Conservation (phyloP, 1,140 invertebrate genomes). For the Euwallacea fornicatus region DNA sequence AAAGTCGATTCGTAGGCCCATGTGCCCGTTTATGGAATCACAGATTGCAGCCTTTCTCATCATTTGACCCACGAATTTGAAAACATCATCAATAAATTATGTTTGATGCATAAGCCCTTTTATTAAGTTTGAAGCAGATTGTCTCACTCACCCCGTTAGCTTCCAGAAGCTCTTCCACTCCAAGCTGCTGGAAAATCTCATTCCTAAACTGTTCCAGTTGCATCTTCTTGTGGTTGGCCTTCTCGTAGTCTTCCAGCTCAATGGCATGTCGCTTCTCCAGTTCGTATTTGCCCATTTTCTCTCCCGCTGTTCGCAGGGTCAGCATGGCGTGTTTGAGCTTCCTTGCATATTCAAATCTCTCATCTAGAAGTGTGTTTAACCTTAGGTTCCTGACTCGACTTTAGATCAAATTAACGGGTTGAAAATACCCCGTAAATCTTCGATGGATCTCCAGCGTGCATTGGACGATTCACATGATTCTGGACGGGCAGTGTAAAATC, state of each 20-base stretch:
- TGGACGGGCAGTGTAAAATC: too few relatives aligned
- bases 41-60: too few relatives aligned
- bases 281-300: conserved; percentile 86
- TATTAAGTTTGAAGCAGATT: neutral
- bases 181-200: conserved; percentile 69
- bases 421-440: too few relatives aligned
- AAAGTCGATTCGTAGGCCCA: too few relatives aligned
- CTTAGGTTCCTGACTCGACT: too few relatives aligned
- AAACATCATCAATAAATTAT: too few relatives aligned
- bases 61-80: too few relatives aligned
- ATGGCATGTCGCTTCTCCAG: conserved; percentile 90
- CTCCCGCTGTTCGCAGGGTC: conserved; percentile 79
- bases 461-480: too few relatives aligned
- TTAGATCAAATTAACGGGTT: too few relatives aligned
- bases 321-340: conserved; percentile 84
- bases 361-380: conserved; percentile 60
- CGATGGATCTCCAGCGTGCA: too few relatives aligned
- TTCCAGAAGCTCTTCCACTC: conserved; percentile 78
- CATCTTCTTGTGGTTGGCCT: conserved; percentile 83
- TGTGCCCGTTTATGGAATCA: too few relatives aligned
- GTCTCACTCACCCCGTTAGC: conserved; percentile 65
- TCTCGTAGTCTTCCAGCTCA: conserved; percentile 86
- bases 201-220: conserved; percentile 82
- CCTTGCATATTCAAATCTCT: conserved; percentile 89
- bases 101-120: too few relatives aligned